A percentile compares a stretch with the other conserved stretches of the same genome.
Conservation (phyloP, 1,140 invertebrate species). For the Lerema accius region DNA sequence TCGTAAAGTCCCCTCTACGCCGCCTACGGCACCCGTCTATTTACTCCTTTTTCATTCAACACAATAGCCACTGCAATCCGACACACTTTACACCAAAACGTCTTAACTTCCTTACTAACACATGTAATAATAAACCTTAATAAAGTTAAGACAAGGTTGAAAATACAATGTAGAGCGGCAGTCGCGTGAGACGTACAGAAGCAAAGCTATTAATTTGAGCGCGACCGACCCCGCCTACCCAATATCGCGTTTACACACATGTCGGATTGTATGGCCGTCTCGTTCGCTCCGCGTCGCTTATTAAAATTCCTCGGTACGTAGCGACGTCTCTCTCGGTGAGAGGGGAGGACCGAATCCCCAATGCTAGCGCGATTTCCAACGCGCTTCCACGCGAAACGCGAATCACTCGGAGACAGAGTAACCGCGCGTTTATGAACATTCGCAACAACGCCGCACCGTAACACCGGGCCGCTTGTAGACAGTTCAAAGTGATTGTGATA, state of each 20-base stretch:
- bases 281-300: slow-evolving; percentile 75
- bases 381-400: slow-evolving; percentile 76
- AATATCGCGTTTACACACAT: slow-evolving; percentile 77
- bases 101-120: slow-evolving; percentile 41
- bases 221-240: slow-evolving; percentile 75
- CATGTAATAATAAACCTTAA: slow-evolving; percentile 43
- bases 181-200: slow-evolving; percentile 72
- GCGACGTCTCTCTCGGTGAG: slow-evolving; percentile 67
- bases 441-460: slow-evolving; percentile 5
- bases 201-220: slow-evolving; percentile 77
- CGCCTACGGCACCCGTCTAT: slow-evolving; percentile 75
- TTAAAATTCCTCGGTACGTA: slow-evolving; percentile 79
- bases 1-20: slow-evolving; percentile 81
- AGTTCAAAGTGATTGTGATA: slow-evolving; percentile 38
- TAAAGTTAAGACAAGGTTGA: slow-evolving; percentile 15
- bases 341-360: slow-evolving; percentile 69
- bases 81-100: slow-evolving; percentile 51
- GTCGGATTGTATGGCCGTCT: slow-evolving; percentile 69
- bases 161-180: slow-evolving; percentile 10
- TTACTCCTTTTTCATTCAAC: slow-evolving; percentile 83
- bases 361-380: slow-evolving; percentile 74
- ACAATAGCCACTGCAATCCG: slow-evolving; percentile 79
- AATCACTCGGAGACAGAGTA: slow-evolving; percentile 49
- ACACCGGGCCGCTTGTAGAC: slow-evolving; percentile 18
- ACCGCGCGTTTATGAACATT: no score